phyloP scores from a whole-genome alignment of 53 echinoderm and acorn worm species.

The Echinarachnius parma region DNA sequence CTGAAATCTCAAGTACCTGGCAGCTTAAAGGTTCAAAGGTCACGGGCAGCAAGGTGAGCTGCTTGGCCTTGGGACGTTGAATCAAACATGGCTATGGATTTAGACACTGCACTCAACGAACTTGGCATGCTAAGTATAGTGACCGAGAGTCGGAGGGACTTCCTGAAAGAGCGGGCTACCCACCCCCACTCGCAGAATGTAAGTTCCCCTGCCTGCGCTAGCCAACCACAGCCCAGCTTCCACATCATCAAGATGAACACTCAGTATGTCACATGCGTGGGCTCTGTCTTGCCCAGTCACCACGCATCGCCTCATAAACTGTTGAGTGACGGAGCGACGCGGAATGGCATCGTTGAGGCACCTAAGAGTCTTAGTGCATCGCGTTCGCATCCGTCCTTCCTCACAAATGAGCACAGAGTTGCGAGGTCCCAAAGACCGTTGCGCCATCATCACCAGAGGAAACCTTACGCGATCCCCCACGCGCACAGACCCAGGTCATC shows the following conservation, averaged over 20 bases:
- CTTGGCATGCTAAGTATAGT: constrained; percentile 94
- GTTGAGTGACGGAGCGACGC: background rate
- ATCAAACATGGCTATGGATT: constrained; percentile 54
- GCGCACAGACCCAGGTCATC: constrained; percentile 21
- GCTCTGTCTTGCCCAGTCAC: constrained; percentile 52
- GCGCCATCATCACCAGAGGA: constrained; percentile 37
- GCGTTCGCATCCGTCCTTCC: constrained; percentile 31
- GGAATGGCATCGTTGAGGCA: constrained; percentile 49
- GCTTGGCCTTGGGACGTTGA: background rate
- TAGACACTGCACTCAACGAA: constrained; percentile 84
- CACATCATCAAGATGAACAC: constrained; percentile 75
- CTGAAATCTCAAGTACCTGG: no score
- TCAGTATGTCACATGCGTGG: constrained; percentile 67
- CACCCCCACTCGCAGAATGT: constrained; percentile 10
- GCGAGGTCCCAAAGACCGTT: constrained; percentile 40
- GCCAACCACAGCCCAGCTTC: constrained; percentile 40
- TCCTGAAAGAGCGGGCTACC: constrained; percentile 52
- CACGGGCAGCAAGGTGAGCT: no score
- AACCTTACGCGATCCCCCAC: constrained; percentile 64
- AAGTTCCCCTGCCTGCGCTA: constrained; percentile 7
- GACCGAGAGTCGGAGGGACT: constrained; percentile 88
- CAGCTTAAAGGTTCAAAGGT: no score
- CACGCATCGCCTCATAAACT: background rate
- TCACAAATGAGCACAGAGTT: constrained; percentile 46
- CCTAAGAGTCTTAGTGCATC: constrained; percentile 61